These are phyloP conservation scores for Trachelus stipa DNA, from an alignment of 2,888 invertebrate species.

Conservation along the genomic window DNA sequence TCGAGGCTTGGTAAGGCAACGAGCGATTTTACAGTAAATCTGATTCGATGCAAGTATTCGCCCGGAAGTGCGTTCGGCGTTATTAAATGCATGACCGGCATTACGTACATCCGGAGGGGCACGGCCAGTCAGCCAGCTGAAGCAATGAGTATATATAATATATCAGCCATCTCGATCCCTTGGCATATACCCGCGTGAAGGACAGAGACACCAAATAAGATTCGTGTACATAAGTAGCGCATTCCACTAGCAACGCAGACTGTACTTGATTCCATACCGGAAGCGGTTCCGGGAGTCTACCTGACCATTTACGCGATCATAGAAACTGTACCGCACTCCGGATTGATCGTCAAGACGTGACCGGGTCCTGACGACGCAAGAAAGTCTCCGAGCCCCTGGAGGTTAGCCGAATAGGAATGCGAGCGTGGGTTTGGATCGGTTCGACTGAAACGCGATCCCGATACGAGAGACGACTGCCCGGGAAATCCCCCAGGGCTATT, in stretches of 20 bases:
- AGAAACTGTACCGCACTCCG: neutral
- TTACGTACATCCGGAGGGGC: constrained; percentile 38
- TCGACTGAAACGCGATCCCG: constrained; percentile 45
- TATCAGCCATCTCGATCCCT: neutral
- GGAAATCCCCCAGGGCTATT: constrained; percentile 3
- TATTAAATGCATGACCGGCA: constrained; percentile 39
- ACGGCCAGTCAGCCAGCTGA: constrained; percentile 1
- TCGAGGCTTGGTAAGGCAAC: neutral
- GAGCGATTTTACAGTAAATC: neutral
- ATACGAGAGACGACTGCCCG: constrained; percentile 25
- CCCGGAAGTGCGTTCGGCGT: constrained; percentile 35
- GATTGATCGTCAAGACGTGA: neutral
- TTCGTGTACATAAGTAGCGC: neutral
- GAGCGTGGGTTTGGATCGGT: constrained; percentile 41
- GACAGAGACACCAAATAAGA: neutral
- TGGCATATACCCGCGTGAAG: neutral
- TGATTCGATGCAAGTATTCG: constrained; percentile 2
- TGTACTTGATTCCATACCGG: neutral
- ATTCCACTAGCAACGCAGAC: neutral
- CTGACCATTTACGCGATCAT: neutral
- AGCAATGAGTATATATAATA: neutral
- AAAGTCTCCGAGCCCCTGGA: neutral
- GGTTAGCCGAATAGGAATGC: constrained; percentile 37
- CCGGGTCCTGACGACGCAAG: neutral
- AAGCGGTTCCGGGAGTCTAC: neutral